Evolutionary conservation across 2,113 vertebrate genomes (phyloP), one percentile per base, ranked within the genome.

Genomic region (Seriola quinqueradiata): DNA sequence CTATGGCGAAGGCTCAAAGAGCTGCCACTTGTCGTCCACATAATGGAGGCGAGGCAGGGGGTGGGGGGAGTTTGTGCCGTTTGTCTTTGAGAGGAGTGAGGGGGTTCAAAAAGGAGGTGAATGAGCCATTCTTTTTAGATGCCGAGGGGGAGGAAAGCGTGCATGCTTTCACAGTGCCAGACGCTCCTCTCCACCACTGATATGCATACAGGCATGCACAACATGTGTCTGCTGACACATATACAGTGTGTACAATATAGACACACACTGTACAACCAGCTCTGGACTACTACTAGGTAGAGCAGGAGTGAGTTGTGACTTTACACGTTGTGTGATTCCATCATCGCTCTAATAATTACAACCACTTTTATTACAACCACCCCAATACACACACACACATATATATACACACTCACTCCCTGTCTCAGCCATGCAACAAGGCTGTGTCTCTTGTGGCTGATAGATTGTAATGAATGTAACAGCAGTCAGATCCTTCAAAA

Each of bases 391-490:
- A 19, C 34, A 57, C 63, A 78, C 6, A 42, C 74, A 76, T 32
- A 74, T 23, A 19, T 48, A 19, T 42, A 25, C 57, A 16, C 57
- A 12, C 48, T 63, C 28, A 0, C 76, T 86, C 78, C 75, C 69
- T 70, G 79, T 76, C 79, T 89, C 76, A 87, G 75, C 84, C 64
- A 85, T 86, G 87, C 91, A 87, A 87, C 85, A 85, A 88, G 90
- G 84, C 83, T 90, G 84, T 84, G 92, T 95, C 94, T 95, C 94
- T 91, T 83, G 93, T 93, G 94, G 94, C 94, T 95, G 94, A 95
- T 94, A 93, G 93, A 93, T 92, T 94, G 93, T 94, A 95, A 95
- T 95, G 94, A 96, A 95, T 95, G 94, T 94, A 93, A 95, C 92
- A 95, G 93, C 93, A 94, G 91, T 88, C 90, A 92, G 93, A 95